A percentile compares a stretch with the other conserved stretches of the same genome.
These are phyloP conservation scores for Menidia beryllina DNA, from an alignment of 2,113 vertebrate species.

Conservation along the genomic window DNA sequence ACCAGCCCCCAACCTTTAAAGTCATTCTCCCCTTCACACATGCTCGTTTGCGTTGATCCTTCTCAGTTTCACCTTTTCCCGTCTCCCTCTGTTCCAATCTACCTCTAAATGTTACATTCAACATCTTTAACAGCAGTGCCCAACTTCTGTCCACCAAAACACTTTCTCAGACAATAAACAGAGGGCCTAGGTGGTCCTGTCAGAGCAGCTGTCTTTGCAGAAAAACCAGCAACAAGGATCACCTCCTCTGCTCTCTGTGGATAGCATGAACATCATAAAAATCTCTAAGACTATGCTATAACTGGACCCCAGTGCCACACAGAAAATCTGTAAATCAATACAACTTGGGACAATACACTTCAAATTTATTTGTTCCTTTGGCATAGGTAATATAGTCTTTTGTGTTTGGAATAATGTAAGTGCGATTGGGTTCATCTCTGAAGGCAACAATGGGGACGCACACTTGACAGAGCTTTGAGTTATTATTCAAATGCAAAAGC, in stretches of 20 bases:
- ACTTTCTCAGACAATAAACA: conserved; percentile 90
- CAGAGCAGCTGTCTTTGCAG: conserved; percentile 81
- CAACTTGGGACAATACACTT: not conserved
- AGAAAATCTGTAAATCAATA: conserved; percentile 30
- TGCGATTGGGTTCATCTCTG: no score
- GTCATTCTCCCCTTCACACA: conserved; percentile 19
- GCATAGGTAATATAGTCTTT: not conserved
- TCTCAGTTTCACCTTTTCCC: conserved; percentile 15
- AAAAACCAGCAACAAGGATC: conserved; percentile 80
- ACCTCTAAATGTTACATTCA: conserved; percentile 29
- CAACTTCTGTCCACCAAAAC: conserved; percentile 79
- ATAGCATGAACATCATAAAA: conserved; percentile 4
- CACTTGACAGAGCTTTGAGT: no score
- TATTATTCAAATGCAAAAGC: no score
- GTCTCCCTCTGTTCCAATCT: conserved; percentile 29
- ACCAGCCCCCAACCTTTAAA: conserved; percentile 37
- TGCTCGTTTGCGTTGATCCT: conserved; percentile 10
- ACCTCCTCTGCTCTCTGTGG: conserved; percentile 26
- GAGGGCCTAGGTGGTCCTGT: conserved; percentile 87
- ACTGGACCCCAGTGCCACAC: conserved; percentile 27
- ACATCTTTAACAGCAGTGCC: conserved; percentile 59
- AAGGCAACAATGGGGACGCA: no score
- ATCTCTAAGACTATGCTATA: conserved; percentile 9
- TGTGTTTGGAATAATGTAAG: not conserved
- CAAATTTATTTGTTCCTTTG: not conserved